Evolutionary conservation across 2,113 vertebrate species (phyloP).

Genomic region (Noturus placidus): DNA sequence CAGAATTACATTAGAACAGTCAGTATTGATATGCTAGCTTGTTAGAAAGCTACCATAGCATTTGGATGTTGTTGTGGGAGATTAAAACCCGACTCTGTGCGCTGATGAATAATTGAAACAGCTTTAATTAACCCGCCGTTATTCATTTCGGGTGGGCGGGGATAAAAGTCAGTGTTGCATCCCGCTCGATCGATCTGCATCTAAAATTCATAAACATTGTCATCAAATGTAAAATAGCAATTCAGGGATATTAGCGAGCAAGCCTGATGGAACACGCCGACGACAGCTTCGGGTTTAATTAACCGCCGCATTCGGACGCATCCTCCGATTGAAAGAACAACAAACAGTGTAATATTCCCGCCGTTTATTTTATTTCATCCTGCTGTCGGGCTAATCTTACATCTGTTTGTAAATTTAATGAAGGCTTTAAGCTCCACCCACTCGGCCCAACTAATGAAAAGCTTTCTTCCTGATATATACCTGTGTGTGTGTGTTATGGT

Average conservation of each 20-base stretch:
- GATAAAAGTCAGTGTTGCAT: background rate
- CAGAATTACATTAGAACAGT: background rate
- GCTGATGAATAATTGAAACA: slow-evolving; percentile 40
- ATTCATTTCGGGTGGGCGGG: background rate
- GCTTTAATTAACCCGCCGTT: slow-evolving; percentile 37
- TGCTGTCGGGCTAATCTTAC: background rate
- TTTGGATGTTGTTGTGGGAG: background rate
- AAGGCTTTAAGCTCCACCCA: too few relatives aligned
- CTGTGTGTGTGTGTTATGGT: too few relatives aligned
- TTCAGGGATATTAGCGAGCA: slow-evolving; percentile 25
- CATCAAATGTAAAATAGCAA: slow-evolving; percentile 32
- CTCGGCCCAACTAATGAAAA: too few relatives aligned
- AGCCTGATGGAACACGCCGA: slow-evolving; percentile 22
- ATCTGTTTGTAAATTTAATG: background rate
- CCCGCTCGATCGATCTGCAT: slow-evolving; percentile 6
- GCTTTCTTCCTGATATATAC: too few relatives aligned
- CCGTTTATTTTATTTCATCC: background rate
- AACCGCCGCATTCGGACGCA: background rate
- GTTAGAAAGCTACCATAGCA: background rate
- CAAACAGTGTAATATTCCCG: background rate
- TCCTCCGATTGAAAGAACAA: background rate
- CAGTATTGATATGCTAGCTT: background rate
- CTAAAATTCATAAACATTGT: slow-evolving; percentile 36
- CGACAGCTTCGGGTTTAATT: slow-evolving; percentile 37
- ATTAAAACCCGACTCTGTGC: slow-evolving; percentile 35